Conservation (phyloP, 2,888 invertebrate genomes). For the Acanthacorydalis orientalis region DNA sequence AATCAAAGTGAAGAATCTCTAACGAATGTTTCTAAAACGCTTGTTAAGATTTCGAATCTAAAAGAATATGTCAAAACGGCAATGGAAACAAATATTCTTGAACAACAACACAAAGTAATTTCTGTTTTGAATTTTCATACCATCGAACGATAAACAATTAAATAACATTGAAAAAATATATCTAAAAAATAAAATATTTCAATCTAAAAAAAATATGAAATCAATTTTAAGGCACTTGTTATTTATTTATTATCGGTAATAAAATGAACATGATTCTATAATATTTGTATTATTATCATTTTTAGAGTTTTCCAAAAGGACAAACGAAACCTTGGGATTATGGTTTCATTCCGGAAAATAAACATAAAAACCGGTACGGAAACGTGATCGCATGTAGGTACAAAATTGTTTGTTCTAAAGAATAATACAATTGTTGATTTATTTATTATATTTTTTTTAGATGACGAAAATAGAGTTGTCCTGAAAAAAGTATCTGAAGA, state of each 20-base stretch:
- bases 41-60: slow-evolving; percentile 19
- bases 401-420: neutral
- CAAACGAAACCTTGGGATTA: slow-evolving; percentile 23
- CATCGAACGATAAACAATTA: no score
- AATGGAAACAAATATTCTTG: slow-evolving; percentile 18
- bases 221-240: no score
- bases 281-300: slow-evolving; percentile 9
- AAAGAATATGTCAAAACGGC: slow-evolving; percentile 22
- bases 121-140: slow-evolving; percentile 1
- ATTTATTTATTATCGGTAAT: no score
- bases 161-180: no score
- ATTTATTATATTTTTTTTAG: slow-evolving; percentile 19
- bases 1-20: no score
- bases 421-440: neutral
- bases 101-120: slow-evolving; percentile 20
- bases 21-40: no score
- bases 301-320: slow-evolving; percentile 24
- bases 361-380: slow-evolving; percentile 27
- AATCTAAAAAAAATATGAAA: no score
- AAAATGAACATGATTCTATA: neutral
- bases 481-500: slow-evolving; percentile 22
- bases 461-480: slow-evolving; percentile 31
- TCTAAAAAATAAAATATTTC: no score
- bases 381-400: slow-evolving; percentile 30
- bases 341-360: slow-evolving; percentile 24